Evolutionary conservation across 2,113 vertebrate species (phyloP), one percentile per base, ranked within the genome.

Genomic region (Gnathonemus echidnorhynchus): DNA sequence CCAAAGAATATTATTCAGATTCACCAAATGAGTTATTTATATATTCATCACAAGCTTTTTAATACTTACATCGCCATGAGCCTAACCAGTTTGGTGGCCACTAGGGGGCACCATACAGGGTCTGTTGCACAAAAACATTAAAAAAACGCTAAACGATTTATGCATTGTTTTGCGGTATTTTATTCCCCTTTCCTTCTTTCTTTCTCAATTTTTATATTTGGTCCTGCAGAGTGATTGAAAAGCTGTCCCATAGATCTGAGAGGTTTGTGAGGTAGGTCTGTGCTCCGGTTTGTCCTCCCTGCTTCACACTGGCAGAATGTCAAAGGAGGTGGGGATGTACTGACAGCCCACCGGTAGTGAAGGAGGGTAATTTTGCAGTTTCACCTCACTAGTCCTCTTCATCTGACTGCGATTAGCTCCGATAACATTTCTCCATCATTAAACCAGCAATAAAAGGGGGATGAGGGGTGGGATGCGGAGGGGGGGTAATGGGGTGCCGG

Each of bases 321-420:
- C 94, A 96, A 96, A 91, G 94, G 66, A 48, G 21, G 21, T 24
- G 45, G 87, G 2, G 66, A 39, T 3, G 17, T 49, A 49, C 83
- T 88, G 88, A 74, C 88, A 91, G 89, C 9, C 31, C 58, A 80
- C 91, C 88, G 86, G 91, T 48, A 92, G 92, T 93, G 92, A 93
- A 93, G 94, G 94, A 93, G 97, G 95, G 94, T 95, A 96, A 97
- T 97, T 97, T 96, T 94, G 91, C 92, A 90, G 96, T 97, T 96
- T 97, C 96, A 96, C 96, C 96, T 95, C 95, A 95, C 95, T 97
- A 95, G 95, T 95, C 97, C 97, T 97, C 96, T 97, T 97, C 96
- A 97, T 97, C 97, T 97, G 96, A 96, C 95, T 97, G 96, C 96
- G 96, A 97, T 98, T 97, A 97, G 95, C 93, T 97, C 94, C 95